A percentile compares a stretch with the other conserved stretches of the same genome.
Conservation (phyloP, 2,888 invertebrate species). For the Caenorhabditis virilis region DNA sequence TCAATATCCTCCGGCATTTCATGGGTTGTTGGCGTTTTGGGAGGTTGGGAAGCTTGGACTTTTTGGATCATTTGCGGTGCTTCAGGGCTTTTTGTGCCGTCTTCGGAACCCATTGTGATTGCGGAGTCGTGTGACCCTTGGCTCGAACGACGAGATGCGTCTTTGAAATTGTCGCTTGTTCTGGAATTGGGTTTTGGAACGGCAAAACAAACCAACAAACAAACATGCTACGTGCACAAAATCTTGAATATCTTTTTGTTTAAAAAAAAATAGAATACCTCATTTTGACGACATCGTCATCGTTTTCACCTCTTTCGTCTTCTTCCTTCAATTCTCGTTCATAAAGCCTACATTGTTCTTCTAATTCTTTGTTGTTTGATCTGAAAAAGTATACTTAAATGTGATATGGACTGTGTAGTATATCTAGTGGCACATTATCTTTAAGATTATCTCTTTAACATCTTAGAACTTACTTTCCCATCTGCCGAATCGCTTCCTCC, state of each 20-base stretch:
- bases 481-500: constrained; percentile 68
- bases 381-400: constrained; percentile 7
- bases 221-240: not conserved
- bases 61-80: constrained; percentile 4
- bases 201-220: no score
- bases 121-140: constrained; percentile 40
- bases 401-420: not conserved
- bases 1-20: constrained; percentile 45
- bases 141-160: constrained; percentile 24
- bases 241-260: not conserved
- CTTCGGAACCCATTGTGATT: constrained; percentile 40
- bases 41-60: constrained; percentile 1
- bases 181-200: no score
- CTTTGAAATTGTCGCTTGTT: no score
- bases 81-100: constrained; percentile 23
- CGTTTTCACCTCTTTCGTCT: constrained; percentile 55
- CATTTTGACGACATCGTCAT: constrained; percentile 52
- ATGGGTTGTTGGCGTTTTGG: constrained; percentile 17
- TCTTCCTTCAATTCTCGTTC: constrained; percentile 67
- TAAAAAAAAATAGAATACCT: constrained; percentile 46
- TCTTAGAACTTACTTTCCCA: constrained; percentile 35
- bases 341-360: constrained; percentile 65
- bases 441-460: no score
- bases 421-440: no score
- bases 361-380: constrained; percentile 56